These are phyloP conservation scores for Zelostemma sp. DNA, from an alignment of 1,140 invertebrate species.

Conservation along the genomic window DNA sequence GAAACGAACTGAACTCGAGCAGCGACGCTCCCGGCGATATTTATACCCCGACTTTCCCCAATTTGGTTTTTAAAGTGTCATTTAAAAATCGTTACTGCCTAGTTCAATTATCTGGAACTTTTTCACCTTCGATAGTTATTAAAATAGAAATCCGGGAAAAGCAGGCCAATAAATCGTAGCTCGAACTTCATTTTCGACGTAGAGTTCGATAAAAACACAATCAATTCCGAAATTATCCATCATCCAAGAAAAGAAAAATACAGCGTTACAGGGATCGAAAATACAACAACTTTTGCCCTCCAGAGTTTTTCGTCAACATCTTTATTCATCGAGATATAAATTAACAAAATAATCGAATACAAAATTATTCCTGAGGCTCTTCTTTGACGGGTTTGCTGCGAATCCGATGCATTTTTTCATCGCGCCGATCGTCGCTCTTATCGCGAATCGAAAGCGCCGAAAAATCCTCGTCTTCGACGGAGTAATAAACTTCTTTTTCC, in stretches of 20 bases:
- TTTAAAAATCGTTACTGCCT: conserved; percentile 31
- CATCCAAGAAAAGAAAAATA: not conserved
- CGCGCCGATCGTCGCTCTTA: conserved; percentile 16
- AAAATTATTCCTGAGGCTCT: not conserved
- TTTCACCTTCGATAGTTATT: too few relatives aligned
- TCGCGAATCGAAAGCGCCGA: conserved; percentile 25
- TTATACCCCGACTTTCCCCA: conserved; percentile 65
- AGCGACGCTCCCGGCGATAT: conserved; percentile 52
- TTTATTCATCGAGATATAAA: conserved; percentile 4
- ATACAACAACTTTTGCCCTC: conserved; percentile 10
- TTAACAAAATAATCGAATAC: not conserved
- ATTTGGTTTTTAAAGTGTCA: conserved; percentile 23
- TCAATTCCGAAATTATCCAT: too few relatives aligned
- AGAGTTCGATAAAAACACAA: too few relatives aligned
- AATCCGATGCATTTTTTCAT: not conserved
- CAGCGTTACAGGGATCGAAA: not conserved
- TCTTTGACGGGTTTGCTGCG: too few relatives aligned
- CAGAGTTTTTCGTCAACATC: not conserved
- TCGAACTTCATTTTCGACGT: too few relatives aligned
- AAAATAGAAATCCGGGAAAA: too few relatives aligned
- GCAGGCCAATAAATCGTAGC: too few relatives aligned
- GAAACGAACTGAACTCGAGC: conserved; percentile 50
- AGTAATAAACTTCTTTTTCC: conserved; percentile 49
- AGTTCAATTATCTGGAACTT: conserved; percentile 7
- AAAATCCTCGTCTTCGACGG: conserved; percentile 38